These are phyloP conservation scores for Baronia brevicornis DNA, from an alignment of 2,888 invertebrate species.

Conservation along the genomic window DNA sequence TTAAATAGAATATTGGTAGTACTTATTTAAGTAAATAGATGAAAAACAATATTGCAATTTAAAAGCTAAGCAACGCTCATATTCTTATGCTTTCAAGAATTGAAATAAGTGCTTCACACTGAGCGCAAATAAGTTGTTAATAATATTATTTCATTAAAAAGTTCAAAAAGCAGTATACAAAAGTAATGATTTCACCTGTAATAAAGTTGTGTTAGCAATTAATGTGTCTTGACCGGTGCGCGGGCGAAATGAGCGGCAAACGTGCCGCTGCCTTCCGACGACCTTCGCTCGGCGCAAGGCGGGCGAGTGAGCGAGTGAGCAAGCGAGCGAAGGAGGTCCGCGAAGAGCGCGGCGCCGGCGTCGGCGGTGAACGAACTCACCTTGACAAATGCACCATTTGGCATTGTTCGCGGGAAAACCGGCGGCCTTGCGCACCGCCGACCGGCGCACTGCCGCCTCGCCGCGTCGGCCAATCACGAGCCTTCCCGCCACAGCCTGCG, in stretches of 20 bases:
- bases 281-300: slow-evolving; percentile 60
- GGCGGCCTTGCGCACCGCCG: slow-evolving; percentile 70
- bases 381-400: slow-evolving; percentile 77
- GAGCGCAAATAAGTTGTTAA: slow-evolving; percentile 4
- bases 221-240: slow-evolving; percentile 49
- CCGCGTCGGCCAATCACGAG: slow-evolving; percentile 53
- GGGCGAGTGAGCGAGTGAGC: slow-evolving; percentile 54
- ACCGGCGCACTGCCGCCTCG: slow-evolving; percentile 54
- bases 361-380: slow-evolving; percentile 75
- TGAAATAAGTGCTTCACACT: no score
- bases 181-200: slow-evolving; percentile 58
- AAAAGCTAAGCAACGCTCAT: no score
- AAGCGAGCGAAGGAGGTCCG: slow-evolving; percentile 42
- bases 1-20: no score
- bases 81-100: no score
- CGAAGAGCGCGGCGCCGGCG: slow-evolving; percentile 42
- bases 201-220: slow-evolving; percentile 47
- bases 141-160: slow-evolving; percentile 2
- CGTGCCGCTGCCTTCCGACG: slow-evolving; percentile 53
- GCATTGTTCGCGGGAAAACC: slow-evolving; percentile 76
- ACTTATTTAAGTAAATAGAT: no score
- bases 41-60: no score
- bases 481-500: slow-evolving; percentile 72
- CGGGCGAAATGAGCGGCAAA: slow-evolving; percentile 33
- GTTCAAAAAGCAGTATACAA: slow-evolving; percentile 23